Conservation (phyloP, 2,888 invertebrate genomes). For the Xanthia togata region DNA sequence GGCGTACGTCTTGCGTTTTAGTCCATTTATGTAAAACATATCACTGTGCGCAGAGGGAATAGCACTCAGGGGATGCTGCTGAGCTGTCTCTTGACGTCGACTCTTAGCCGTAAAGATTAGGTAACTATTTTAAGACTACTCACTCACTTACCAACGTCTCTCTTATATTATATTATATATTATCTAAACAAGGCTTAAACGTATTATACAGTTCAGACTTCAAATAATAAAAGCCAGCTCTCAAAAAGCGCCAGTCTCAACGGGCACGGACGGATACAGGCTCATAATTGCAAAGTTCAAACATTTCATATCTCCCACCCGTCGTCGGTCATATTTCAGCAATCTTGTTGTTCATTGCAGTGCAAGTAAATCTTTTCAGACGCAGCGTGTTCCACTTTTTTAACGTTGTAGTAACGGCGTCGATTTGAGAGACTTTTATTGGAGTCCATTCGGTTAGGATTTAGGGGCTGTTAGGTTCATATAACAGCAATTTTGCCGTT, state of each 20-base stretch:
- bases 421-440: slow-evolving; percentile 79
- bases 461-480: slow-evolving; percentile 79
- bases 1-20: slow-evolving; percentile 35
- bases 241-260: slow-evolving; percentile 30
- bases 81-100: background rate
- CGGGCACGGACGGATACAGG: slow-evolving; percentile 31
- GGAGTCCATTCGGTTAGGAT: slow-evolving; percentile 78
- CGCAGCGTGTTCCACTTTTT: slow-evolving; percentile 63
- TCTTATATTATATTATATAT: slow-evolving; percentile 1
- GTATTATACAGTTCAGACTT: background rate
- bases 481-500: slow-evolving; percentile 76
- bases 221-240: slow-evolving; percentile 31
- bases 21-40: slow-evolving; percentile 39
- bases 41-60: slow-evolving; percentile 2
- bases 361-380: slow-evolving; percentile 64
- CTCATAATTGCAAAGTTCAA: slow-evolving; percentile 53
- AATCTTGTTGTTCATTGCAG: slow-evolving; percentile 53
- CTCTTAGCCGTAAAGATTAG: background rate
- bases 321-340: slow-evolving; percentile 58
- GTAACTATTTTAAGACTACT: slow-evolving; percentile 6
- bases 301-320: slow-evolving; percentile 50
- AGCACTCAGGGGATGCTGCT: background rate
- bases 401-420: slow-evolving; percentile 67
- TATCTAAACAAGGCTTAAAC: background rate
- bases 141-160: background rate